Base-by-base conservation (phyloP, 1,140 invertebrate species). In the Odontomachus brunneus region DNA sequence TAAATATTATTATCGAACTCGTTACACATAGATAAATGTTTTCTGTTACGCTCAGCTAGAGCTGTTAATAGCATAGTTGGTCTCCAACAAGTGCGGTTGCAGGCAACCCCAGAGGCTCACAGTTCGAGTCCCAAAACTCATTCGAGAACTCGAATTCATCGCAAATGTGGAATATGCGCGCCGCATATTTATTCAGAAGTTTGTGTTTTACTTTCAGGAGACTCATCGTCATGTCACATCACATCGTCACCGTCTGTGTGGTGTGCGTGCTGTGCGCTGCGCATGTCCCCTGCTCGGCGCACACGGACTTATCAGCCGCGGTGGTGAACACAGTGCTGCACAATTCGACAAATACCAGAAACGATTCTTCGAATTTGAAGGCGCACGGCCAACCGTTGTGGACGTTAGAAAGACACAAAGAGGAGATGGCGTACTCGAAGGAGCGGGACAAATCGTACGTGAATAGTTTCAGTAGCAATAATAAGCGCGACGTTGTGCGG, bases 261-360 rank as follows among this genome's bases (percentile, higher is more conserved):
- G 96, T 97, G 87, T 97, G 97, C 91, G 95, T 97, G 51, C 92
- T 97, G 3, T 97, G 96, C 90, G 96, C 97, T 14, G 95, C 96
- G 57, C 96, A 97, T 83, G 95, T 95, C 55, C 95, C 96, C 1
- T 97, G 97, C 89, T 96, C 95, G 44, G 96, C 95, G 89, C 97
- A 95, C 92, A 94, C 94, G 63, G 95, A 92, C 88, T 91, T 92
- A 1, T 88, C 90, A 29, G 59, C 5, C 29, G 2, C 55, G 14
- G 11, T 26, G 9, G 55, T 62, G 71, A 60, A 66, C 11, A 76
- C 24, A 7, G 9, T 44, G 22, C 17, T 44, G 57, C 44, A 26
- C 29, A 53, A 82, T 71, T 75, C 49, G 57, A 49, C 65, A n/a
- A 63, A 44, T 1, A 29, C 60, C 22, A 63, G 82, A n/a, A 73